Percentiles rank a stretch among this genome's conserved stretches.
These are phyloP conservation scores for Epizoanthus rinbou DNA, from an alignment of 92 coral and sea anemone genomes.

Conservation along the genomic window DNA sequence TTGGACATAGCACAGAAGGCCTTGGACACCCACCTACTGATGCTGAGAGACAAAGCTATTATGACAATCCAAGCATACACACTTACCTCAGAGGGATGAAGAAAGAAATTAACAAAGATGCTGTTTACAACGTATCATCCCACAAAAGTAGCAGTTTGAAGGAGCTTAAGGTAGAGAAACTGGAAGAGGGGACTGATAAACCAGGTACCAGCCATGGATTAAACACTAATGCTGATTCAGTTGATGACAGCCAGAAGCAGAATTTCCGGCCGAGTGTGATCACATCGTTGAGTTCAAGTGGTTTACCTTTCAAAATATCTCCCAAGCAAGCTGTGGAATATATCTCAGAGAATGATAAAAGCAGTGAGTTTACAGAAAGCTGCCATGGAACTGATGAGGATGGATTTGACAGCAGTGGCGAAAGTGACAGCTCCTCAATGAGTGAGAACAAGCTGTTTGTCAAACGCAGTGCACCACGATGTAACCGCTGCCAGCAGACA, in stretches of 20 bases:
- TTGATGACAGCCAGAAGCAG: conserved; percentile 12
- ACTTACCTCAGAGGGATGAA: not conserved
- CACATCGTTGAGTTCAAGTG: conserved; percentile 9
- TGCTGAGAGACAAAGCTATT: not conserved
- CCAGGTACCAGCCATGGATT: not conserved
- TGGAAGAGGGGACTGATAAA: not conserved
- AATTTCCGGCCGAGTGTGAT: conserved; percentile 36
- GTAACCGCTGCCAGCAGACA: conserved; percentile 84
- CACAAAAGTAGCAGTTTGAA: not conserved
- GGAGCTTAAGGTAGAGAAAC: not conserved
- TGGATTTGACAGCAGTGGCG: conserved; percentile 45
- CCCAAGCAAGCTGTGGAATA: conserved; percentile 9
- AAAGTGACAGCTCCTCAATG: conserved; percentile 34
- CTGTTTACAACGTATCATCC: not conserved
- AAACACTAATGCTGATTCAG: not conserved
- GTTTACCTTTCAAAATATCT: conserved; percentile 9
- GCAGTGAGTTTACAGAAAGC: conserved; percentile 35
- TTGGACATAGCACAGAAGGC: conserved; percentile 3
- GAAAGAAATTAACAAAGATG: conserved; percentile 3
- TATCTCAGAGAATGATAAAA: conserved; percentile 25
- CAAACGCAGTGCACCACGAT: conserved; percentile 70
- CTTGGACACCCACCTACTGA: not conserved
- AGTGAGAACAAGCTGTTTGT: conserved; percentile 32
- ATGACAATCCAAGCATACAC: not conserved
- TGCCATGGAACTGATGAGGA: conserved; percentile 37